Evolutionary conservation across 2,113 vertebrate genomes (phyloP), one percentile per base, ranked within the genome.

Genomic region (Ardeotis arabs): DNA sequence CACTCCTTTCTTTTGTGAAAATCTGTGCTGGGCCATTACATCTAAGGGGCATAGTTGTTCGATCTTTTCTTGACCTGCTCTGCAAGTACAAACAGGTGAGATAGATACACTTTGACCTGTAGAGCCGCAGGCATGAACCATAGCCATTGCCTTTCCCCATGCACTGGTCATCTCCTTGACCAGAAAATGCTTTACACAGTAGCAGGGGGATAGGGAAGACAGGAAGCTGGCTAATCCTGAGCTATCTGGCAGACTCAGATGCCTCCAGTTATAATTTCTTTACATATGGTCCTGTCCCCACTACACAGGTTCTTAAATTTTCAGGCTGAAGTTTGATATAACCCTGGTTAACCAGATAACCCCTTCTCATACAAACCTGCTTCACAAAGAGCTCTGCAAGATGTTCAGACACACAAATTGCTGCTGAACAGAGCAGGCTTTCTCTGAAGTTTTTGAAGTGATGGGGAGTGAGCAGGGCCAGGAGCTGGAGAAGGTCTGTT

Each of bases 31-130:
- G 41, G 20, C 31, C 27, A 16, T 74, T 58, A 29, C 23, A 23
- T 45, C 23, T 8, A 24, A 62, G 12, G 4, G 25, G 4, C 0
- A 0, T 16, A 16, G 22, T 3, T 76, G 41, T 80, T 6, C 44
- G 21, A 25, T 41, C 4, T 76, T 73, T 73, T 39, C 28, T 50
- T 68, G 76, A 84, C 9, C 4, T 10, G 22, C 27, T 68, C n/a
- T 84, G 67, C 50, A 74, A 2, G 0, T 12, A 17, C 1, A 2
- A 44, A 37, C 0, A 1, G 19, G 33, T 33, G 21, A 76, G 45
- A 31, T 12, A 76, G 45, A 31, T 12, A 59, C 8, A 60, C 6
- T 22, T 37, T 28, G 21, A 45, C 13, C 52, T 31, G 58, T 8
- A 67, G 22, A 62, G 52, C 50, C 3, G 1, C 56, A 22, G 60